Evolutionary conservation across 2,888 invertebrate genomes (phyloP).

Genomic region (Plebejus argus): DNA sequence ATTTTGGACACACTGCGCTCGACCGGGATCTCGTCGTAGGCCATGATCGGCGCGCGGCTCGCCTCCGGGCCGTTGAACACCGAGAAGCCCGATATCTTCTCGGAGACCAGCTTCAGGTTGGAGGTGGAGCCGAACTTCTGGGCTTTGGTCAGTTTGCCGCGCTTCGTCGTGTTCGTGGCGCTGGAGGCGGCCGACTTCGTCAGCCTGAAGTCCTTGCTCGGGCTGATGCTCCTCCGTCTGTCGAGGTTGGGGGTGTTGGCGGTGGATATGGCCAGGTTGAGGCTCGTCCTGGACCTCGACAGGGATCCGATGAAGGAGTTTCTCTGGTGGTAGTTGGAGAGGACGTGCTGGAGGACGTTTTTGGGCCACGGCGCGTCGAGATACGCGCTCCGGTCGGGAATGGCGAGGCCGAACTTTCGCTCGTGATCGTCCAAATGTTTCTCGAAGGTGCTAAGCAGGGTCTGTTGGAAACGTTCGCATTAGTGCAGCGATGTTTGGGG

Average conservation of each 20-base stretch:
- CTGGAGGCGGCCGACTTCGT: constrained; percentile 59
- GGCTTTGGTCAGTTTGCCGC: constrained; percentile 58
- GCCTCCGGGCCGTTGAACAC: constrained; percentile 60
- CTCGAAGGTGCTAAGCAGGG: constrained; percentile 59
- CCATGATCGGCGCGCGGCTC: constrained; percentile 68
- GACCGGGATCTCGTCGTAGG: constrained; percentile 53
- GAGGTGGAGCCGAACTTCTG: constrained; percentile 67
- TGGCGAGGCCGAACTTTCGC: constrained; percentile 64
- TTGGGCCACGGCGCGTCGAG: constrained; percentile 70
- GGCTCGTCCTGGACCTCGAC: constrained; percentile 79
- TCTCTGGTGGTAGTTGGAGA: constrained; percentile 65
- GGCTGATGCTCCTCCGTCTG: constrained; percentile 63
- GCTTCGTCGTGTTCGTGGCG: constrained; percentile 55
- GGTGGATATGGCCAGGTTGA: constrained; percentile 63
- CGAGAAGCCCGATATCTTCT: constrained; percentile 71
- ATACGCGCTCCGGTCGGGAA: constrained; percentile 59
- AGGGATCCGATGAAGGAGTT: constrained; percentile 77
- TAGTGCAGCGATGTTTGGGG: constrained; percentile 47
- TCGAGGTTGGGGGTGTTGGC: constrained; percentile 62
- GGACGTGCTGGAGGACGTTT: constrained; percentile 69
- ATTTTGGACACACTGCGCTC: constrained; percentile 49
- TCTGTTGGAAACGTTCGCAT: constrained; percentile 55
- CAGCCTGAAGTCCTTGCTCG: constrained; percentile 45
- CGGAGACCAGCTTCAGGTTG: constrained; percentile 66
- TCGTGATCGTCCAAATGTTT: constrained; percentile 73